These are phyloP conservation scores for Eupithecia abbreviata DNA, from an alignment of 2,888 invertebrate genomes.

Conservation along the genomic window DNA sequence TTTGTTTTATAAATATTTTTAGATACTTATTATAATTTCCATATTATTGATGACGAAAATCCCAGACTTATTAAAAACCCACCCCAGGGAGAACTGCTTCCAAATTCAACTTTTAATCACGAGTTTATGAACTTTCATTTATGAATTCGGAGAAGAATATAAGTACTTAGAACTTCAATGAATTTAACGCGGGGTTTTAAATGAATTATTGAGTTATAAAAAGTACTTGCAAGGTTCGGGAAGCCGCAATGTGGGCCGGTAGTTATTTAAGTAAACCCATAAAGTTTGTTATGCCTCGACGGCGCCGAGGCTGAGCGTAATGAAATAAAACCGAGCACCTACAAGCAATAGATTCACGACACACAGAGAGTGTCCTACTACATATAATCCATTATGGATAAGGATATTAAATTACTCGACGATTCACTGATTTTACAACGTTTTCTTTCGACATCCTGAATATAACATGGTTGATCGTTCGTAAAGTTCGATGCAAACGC, in stretches of 20 bases:
- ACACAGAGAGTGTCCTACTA: constrained; percentile 55
- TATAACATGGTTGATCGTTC: constrained; percentile 9
- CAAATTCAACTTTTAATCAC: constrained; percentile 40
- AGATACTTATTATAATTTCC: not conserved
- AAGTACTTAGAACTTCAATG: constrained; percentile 30
- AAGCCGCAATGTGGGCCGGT: constrained; percentile 43
- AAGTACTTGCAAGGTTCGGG: constrained; percentile 46
- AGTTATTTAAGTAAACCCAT: constrained; percentile 67
- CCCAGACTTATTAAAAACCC: constrained; percentile 24
- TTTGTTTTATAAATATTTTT: no score
- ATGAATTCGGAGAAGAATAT: constrained; percentile 22
- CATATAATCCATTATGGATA: constrained; percentile 40
- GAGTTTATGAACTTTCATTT: constrained; percentile 31
- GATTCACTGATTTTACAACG: constrained; percentile 1
- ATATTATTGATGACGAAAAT: constrained; percentile 19
- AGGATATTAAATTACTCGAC: not conserved
- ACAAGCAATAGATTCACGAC: constrained; percentile 66
- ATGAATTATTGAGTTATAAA: constrained; percentile 51
- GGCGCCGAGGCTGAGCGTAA: constrained; percentile 63
- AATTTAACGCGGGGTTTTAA: constrained; percentile 41
- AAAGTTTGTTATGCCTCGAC: constrained; percentile 62
- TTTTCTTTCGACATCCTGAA: not conserved
- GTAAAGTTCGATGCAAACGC: constrained; percentile 35
- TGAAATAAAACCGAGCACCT: constrained; percentile 65
- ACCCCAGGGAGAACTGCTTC: constrained; percentile 29